Percentiles rank a stretch among this genome's conserved stretches.
Conservation (phyloP, 92 coral and sea anemone genomes). For the Scolanthus callimorphus region DNA sequence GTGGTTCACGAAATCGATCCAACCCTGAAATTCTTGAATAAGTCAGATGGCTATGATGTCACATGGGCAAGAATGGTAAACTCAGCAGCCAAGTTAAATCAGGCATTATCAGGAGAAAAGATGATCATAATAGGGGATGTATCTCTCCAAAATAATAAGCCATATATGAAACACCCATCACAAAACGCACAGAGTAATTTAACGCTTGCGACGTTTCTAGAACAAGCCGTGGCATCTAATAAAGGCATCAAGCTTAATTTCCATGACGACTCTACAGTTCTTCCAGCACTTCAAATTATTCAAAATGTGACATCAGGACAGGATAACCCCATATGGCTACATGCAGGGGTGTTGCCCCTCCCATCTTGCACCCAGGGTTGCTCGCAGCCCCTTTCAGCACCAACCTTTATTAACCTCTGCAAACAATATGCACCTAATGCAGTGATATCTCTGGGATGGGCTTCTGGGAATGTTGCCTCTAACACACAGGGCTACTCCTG, state of each 20-base stretch:
- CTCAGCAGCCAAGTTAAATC: constrained; percentile 52
- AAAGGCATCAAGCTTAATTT: constrained; percentile 80
- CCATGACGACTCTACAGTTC: constrained; percentile 51
- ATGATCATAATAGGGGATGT: constrained; percentile 93
- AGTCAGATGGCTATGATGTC: constrained; percentile 52
- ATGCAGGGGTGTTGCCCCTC: constrained; percentile 74
- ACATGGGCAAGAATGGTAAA: constrained; percentile 87
- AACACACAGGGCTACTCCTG: constrained; percentile 46
- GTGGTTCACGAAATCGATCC: background rate
- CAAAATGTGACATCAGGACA: constrained; percentile 22
- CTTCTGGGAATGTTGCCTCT: constrained; percentile 29
- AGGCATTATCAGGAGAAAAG: constrained; percentile 43
- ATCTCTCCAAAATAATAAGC: constrained; percentile 50
- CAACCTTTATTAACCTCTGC: constrained; percentile 53
- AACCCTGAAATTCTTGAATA: constrained; percentile 37
- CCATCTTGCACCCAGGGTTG: constrained; percentile 58
- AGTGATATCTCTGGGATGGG: constrained; percentile 87
- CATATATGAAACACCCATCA: constrained; percentile 94
- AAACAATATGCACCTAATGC: constrained; percentile 54
- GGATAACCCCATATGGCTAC: constrained; percentile 69
- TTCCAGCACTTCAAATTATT: constrained; percentile 64
- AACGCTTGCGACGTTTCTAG: constrained; percentile 58
- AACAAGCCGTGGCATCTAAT: constrained; percentile 37
- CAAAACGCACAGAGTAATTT: constrained; percentile 72
- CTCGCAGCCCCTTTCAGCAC: constrained; percentile 54